Evolutionary conservation across 2,888 invertebrate species (phyloP).

Genomic region (Caenorhabditis sp.): DNA sequence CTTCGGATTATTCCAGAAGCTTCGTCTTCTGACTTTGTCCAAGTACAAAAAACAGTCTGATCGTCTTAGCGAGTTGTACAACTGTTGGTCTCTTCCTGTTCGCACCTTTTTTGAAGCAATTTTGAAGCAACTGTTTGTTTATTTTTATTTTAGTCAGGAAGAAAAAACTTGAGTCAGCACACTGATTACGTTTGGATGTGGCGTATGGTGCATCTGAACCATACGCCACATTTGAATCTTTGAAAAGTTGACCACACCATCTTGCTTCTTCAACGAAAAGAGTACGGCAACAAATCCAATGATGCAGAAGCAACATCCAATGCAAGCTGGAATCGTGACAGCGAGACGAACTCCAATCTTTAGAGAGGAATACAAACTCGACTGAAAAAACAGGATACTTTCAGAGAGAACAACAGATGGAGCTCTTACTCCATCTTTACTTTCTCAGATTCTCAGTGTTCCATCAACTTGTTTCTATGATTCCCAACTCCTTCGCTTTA

Average conservation of each 20-base stretch:
- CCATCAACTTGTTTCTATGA: too few relatives aligned
- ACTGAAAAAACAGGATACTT: slow-evolving; percentile 40
- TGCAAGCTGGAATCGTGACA: slow-evolving; percentile 57
- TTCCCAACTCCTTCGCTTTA: too few relatives aligned
- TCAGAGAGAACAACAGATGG: neutral
- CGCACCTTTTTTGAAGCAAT: slow-evolving; percentile 6
- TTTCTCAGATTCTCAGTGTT: too few relatives aligned
- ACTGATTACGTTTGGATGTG: neutral
- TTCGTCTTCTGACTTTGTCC: too few relatives aligned
- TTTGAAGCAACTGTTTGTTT: slow-evolving; percentile 18
- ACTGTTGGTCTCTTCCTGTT: neutral
- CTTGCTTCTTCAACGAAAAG: slow-evolving; percentile 38
- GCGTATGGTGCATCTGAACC: neutral
- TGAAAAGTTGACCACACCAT: too few relatives aligned
- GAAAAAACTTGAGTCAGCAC: neutral
- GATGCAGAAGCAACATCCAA: slow-evolving; percentile 62
- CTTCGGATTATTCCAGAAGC: neutral
- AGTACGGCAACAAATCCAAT: slow-evolving; percentile 58
- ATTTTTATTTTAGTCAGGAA: slow-evolving; percentile 10
- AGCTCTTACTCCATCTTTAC: slow-evolving; percentile 45
- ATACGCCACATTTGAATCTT: too few relatives aligned
- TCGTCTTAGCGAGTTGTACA: neutral
- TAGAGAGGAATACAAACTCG: slow-evolving; percentile 43
- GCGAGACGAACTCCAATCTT: slow-evolving; percentile 49
- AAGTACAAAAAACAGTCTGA: neutral